Evolutionary conservation across 2,113 vertebrate genomes (phyloP).

Genomic region (Collichthys lucidus): DNA sequence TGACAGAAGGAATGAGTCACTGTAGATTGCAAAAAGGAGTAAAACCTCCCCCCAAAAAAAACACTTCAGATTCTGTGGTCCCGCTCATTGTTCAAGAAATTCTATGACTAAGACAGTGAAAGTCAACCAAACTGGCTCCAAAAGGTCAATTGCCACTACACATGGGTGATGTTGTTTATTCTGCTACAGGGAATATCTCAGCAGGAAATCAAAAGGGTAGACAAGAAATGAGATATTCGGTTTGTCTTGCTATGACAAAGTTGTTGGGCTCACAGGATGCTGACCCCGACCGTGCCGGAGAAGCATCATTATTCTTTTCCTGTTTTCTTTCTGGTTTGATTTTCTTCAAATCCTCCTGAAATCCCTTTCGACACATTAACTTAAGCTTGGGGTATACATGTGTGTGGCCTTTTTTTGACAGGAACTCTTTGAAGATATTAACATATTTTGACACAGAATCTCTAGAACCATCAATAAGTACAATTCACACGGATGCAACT

Average conservation of each 20-base stretch:
- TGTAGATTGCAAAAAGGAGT: constrained; percentile 42
- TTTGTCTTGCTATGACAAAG: constrained; percentile 43
- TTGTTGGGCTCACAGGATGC: neutral
- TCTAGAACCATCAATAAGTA: neutral
- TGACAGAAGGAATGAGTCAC: constrained; percentile 58
- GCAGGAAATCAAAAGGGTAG: constrained; percentile 51
- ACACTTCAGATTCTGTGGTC: constrained; percentile 19
- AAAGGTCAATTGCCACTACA: constrained; percentile 57
- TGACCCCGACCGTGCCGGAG: neutral
- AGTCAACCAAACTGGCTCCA: constrained; percentile 8
- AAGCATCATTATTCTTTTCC: constrained; percentile 3
- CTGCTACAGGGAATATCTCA: constrained; percentile 13
- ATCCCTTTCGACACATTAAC: neutral
- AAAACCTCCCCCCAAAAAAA: constrained; percentile 17
- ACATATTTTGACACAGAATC: constrained; percentile 6
- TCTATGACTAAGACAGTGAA: constrained; percentile 43
- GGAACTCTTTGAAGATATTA: constrained; percentile 11
- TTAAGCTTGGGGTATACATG: neutral
- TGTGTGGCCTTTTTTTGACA: neutral
- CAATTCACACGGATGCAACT: constrained; percentile 27
- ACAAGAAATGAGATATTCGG: constrained; percentile 50
- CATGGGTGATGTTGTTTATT: constrained; percentile 35
- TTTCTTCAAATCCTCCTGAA: constrained; percentile 3
- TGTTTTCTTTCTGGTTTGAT: neutral
- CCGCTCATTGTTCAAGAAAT: constrained; percentile 59